Evolutionary conservation across 2,113 vertebrate species (phyloP).

Genomic region (Urocolius indicus): DNA sequence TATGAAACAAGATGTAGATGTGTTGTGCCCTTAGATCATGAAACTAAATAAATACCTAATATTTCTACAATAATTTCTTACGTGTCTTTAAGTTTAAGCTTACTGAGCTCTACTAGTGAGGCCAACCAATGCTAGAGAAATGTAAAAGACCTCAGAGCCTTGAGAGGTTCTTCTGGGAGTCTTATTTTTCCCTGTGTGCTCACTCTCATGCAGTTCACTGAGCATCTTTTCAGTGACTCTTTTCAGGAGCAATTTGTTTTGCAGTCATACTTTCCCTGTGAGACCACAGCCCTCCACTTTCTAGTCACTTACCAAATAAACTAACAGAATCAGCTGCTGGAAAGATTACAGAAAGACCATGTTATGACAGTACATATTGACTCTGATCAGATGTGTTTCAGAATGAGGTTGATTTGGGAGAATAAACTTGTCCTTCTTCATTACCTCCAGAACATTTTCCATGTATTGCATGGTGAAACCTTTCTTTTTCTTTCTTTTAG

Average conservation of each 20-base stretch:
- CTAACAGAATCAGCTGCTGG: neutral
- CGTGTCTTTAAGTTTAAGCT: neutral
- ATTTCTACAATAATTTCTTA: neutral
- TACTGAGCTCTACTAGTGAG: neutral
- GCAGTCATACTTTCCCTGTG: neutral
- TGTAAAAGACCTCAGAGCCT: neutral
- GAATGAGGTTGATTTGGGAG: neutral
- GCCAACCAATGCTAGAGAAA: neutral
- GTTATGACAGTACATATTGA: neutral
- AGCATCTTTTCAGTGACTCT: neutral
- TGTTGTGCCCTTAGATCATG: neutral
- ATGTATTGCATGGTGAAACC: accelerated
- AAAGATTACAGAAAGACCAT: neutral
- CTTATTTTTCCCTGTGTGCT: neutral
- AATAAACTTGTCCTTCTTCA: neutral
- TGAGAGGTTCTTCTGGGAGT: neutral
- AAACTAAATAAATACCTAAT: neutral
- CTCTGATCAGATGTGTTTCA: neutral
- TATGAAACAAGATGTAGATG: neutral
- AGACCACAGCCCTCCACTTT: neutral
- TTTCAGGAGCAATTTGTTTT: neutral
- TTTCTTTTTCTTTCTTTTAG: neutral
- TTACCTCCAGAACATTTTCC: neutral
- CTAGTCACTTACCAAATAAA: neutral
- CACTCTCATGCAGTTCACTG: neutral